Conservation (phyloP, 2,888 invertebrate genomes). For the Amorpha juglandis region DNA sequence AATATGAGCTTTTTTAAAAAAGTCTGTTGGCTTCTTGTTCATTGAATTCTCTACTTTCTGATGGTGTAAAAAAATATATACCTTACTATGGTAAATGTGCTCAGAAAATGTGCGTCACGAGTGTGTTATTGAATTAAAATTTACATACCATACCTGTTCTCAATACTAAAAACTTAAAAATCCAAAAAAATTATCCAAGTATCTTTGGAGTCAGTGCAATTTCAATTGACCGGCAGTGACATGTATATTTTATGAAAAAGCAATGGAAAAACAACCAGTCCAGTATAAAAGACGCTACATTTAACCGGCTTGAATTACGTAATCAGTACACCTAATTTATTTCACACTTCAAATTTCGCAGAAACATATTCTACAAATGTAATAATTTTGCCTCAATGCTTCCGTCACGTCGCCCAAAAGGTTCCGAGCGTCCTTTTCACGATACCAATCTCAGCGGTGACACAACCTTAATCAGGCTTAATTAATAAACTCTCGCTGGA, state of each 20-base stretch:
- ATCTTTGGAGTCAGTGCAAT: too few species aligned
- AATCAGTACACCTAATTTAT: constrained; percentile 7
- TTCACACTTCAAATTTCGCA: not conserved
- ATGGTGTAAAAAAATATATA: too few species aligned
- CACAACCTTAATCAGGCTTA: constrained; percentile 1
- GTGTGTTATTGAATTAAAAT: too few species aligned
- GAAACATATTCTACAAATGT: constrained; percentile 2
- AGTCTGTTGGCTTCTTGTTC: too few species aligned
- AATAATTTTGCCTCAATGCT: constrained; percentile 7
- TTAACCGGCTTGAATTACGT: not conserved
- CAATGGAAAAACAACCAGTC: not conserved
- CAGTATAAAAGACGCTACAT: not conserved
- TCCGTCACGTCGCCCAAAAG: not conserved
- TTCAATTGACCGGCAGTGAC: not conserved
- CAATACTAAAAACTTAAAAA: too few species aligned
- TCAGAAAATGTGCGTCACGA: too few species aligned
- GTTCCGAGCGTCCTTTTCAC: not conserved
- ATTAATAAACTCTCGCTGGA: constrained; percentile 3
- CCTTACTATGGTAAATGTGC: too few species aligned
- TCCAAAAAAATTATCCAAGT: too few species aligned
- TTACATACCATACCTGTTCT: too few species aligned
- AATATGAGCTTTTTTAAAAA: too few species aligned
- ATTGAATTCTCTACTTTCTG: too few species aligned
- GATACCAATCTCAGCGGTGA: not conserved
- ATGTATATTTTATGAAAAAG: not conserved